Percentiles rank a stretch among this genome's conserved stretches.
These are phyloP conservation scores for Aphidoletes aphidimyza DNA, from an alignment of 2,888 invertebrate genomes.

Conservation along the genomic window DNA sequence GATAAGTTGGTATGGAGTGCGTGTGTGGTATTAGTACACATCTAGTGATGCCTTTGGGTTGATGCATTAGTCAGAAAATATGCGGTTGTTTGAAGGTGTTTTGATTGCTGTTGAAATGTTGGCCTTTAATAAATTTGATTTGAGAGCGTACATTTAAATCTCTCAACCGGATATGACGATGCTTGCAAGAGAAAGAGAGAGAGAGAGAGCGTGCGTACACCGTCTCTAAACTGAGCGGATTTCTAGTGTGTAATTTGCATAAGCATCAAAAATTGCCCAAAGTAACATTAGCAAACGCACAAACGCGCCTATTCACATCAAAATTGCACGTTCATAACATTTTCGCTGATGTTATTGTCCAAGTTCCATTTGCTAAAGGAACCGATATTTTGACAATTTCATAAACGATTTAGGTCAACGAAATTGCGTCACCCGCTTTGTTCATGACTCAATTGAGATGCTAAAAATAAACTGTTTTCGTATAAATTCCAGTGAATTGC, in stretches of 20 bases:
- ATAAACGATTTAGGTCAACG: not conserved
- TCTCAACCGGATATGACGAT: too few species aligned
- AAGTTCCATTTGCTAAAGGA: not conserved
- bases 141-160: not conserved
- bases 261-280: conserved; percentile 54
- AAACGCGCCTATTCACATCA: conserved; percentile 58
- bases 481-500: not conserved
- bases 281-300: conserved; percentile 59
- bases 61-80: not conserved
- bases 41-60: not conserved
- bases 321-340: not conserved
- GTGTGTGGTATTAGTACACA: not conserved
- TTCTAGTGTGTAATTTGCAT: conserved; percentile 52
- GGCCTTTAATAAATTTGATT: not conserved
- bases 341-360: not conserved
- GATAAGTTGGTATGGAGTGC: too few species aligned
- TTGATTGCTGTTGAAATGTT: not conserved
- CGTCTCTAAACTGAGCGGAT: conserved; percentile 23
- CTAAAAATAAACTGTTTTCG: too few species aligned
- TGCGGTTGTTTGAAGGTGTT: not conserved
- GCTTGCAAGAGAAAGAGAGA: not conserved
- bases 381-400: not conserved
- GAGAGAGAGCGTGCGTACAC: not conserved
- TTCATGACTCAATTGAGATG: too few species aligned
- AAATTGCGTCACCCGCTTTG: not conserved